Evolutionary conservation across 2,113 vertebrate genomes (phyloP).

Genomic region (Anarhynchus alexandrinus): DNA sequence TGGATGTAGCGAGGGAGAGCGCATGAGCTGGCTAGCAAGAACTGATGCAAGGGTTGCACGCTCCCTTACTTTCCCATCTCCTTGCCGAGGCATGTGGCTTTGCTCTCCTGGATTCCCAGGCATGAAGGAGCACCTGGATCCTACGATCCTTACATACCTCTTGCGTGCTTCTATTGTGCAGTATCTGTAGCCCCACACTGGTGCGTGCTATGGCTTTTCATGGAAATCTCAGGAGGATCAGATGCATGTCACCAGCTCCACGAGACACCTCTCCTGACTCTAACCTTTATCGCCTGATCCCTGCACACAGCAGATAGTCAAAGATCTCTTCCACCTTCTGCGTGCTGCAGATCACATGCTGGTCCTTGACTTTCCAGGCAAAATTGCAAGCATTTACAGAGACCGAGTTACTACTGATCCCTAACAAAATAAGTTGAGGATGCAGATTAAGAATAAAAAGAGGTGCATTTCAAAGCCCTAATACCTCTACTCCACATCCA

Average conservation of each 20-base stretch:
- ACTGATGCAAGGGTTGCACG: neutral
- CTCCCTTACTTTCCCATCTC: neutral
- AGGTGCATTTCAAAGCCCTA: neutral
- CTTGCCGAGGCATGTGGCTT: neutral
- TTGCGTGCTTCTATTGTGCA: neutral
- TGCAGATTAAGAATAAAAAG: neutral
- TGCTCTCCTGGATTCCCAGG: neutral
- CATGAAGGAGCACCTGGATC: neutral
- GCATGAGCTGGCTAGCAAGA: neutral
- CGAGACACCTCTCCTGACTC: neutral
- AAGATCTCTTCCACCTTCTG: neutral
- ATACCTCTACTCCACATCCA: neutral
- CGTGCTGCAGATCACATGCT: neutral
- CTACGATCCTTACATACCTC: neutral
- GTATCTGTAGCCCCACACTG: neutral
- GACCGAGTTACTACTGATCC: neutral
- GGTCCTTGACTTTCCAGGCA: neutral
- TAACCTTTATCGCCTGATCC: neutral
- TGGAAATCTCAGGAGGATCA: neutral
- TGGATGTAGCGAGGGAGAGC: neutral
- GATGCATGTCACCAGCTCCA: neutral
- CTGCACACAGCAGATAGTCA: neutral
- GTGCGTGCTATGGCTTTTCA: neutral
- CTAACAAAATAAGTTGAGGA: neutral
- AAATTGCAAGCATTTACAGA: neutral